Conservation (phyloP, 2,113 vertebrate genomes). For the Alouatta palliata region DNA sequence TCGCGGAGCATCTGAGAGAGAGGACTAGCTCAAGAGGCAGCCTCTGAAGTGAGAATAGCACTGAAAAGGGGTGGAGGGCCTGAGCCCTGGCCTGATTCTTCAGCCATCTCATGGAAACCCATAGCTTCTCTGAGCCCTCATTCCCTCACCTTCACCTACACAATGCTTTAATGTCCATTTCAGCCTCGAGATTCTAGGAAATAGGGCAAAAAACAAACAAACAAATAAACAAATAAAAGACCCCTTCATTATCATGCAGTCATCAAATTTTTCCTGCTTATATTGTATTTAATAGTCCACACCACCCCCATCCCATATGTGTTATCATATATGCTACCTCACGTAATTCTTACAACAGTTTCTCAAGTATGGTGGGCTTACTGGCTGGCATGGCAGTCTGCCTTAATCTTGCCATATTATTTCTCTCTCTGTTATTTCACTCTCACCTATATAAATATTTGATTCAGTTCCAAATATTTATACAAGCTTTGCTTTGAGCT, state of each 20-base stretch:
- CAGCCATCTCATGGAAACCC: neutral
- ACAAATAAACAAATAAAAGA: too few species aligned
- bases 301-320: fast-evolving
- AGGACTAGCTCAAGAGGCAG: neutral
- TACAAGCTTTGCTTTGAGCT: neutral
- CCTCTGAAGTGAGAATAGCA: neutral
- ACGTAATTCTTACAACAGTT: too few species aligned
- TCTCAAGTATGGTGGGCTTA: fast-evolving
- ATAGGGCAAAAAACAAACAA: neutral
- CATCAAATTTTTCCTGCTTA: neutral
- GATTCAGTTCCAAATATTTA: neutral
- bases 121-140: neutral
- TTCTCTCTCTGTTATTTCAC: neutral
- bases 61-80: neutral
- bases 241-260: neutral
- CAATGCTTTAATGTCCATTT: neutral
- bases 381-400: neutral
- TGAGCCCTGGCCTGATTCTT: neutral
- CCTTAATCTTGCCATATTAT: neutral
- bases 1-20: neutral
- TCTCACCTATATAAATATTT: neutral
- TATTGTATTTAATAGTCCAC: fast-evolving
- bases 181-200: neutral
- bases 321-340: too few species aligned
- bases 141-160: neutral